A percentile compares a stretch with the other conserved stretches of the same genome.
Evolutionary conservation across 2,888 invertebrate genomes (phyloP).

Genomic region (Malacosoma neustria): DNA sequence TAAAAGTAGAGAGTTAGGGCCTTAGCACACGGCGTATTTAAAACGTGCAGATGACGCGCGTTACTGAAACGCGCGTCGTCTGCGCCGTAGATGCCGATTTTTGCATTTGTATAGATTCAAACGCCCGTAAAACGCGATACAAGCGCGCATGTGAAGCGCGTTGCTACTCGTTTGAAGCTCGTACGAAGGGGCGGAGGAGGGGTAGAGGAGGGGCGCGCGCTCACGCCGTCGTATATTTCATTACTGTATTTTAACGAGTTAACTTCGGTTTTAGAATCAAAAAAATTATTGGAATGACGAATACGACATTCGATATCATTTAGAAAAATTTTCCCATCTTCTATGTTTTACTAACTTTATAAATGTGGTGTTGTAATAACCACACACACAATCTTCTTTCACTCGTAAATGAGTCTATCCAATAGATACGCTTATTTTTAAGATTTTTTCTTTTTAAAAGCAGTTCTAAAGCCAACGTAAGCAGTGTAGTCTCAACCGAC

Average conservation of each 20-base stretch:
- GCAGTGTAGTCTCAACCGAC: conserved; percentile 2
- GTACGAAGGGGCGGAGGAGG: not conserved
- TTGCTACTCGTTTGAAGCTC: not conserved
- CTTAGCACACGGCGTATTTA: not conserved
- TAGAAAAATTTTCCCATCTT: no score
- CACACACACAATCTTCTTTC: no score
- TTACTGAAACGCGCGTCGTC: not conserved
- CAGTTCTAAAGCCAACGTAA: not conserved
- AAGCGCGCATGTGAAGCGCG: not conserved
- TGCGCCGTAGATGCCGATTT: not conserved
- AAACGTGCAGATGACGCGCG: not conserved
- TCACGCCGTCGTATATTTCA: no score
- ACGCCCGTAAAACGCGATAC: not conserved
- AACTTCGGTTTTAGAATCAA: no score
- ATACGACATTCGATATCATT: no score
- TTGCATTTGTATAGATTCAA: not conserved
- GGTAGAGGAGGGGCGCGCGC: not conserved
- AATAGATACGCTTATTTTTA: no score
- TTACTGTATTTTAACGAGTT: no score
- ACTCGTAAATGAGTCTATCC: no score
- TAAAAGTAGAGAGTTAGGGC: no score
- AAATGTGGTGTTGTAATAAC: no score
- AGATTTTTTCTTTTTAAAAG: not conserved
- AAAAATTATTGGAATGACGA: no score
- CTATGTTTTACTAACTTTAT: no score